Base-by-base conservation (phyloP, 2,797 vertebrate genomes). In the Sarcophilus harrisii region DNA sequence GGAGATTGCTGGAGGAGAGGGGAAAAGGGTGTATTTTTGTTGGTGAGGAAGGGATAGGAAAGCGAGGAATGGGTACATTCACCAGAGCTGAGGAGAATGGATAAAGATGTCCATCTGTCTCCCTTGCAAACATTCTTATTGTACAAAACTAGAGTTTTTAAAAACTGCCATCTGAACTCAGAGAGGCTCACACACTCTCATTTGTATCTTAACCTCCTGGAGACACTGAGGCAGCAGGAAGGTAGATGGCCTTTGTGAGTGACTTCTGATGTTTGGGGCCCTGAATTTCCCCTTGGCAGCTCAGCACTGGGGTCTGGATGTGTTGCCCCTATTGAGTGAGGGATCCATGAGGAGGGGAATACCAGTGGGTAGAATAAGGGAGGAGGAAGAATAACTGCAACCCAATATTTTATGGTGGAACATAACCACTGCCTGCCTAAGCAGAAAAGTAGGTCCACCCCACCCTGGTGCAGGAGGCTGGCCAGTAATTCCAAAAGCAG, bases 211-310 rank as follows among this genome's bases (percentile, higher is more conserved):
- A 54, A 24, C 90, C 28, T 81, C 58, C 59, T 94, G 54, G 57
- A 94, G 91, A 24, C 57, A 55, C 66, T 95, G 92, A 24, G 38
- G 93, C 24, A 92, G 90, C 4, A 12, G 94, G 57, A 4, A 0
- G 92, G 62, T 13, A 29, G 3, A 24, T 87, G 73, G 21, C n/a
- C 38, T 87, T 9, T 8, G 21, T 3, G 21, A 87, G 38, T 10
- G 38, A 52, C 92, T 62, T 95, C 90, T 94, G 58, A 49, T 60
- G 91, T 95, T 94, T 93, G 93, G 73, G 38, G 90, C 91, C 5
- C 49, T 14, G 90, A 11, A 90, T 90, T 94, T 0, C 0, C 93
- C 58, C 59, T 93, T 95, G 94, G 96, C 92, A 94, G 52, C 58
- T 12, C 0, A 38, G 57, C 13, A 38, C 9, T 9, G 55, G 90